A percentile compares a stretch with the other conserved stretches of the same genome.
Evolutionary conservation across 2,797 vertebrate genomes (phyloP).

Genomic region (Anabacerthia variegaticeps): DNA sequence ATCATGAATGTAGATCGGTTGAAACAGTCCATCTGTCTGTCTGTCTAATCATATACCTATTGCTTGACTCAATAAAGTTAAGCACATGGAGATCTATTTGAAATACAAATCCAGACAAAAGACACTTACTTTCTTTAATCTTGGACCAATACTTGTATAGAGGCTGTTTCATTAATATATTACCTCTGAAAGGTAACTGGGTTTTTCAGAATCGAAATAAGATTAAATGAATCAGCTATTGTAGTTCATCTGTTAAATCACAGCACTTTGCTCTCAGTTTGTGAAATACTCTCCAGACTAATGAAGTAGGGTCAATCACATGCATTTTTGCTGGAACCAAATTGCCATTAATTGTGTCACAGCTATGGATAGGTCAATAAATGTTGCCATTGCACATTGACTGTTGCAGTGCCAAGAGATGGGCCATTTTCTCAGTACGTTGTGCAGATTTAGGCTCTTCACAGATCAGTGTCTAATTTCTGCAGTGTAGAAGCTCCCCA

Average conservation of each 20-base stretch:
- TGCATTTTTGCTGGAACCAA: constrained; percentile 49
- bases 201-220: constrained; percentile 61
- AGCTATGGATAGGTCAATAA: constrained; percentile 51
- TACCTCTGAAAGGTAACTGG: constrained; percentile 55
- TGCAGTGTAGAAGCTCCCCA: background rate
- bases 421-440: background rate
- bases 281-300: constrained; percentile 69
- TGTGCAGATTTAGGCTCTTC: background rate
- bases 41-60: background rate
- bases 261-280: constrained; percentile 68
- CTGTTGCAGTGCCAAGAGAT: constrained; percentile 34
- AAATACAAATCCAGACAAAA: constrained; percentile 43
- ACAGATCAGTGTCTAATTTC: background rate
- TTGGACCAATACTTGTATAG: constrained; percentile 11
- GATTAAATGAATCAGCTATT: constrained; percentile 66
- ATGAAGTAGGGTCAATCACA: constrained; percentile 69
- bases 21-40: background rate
- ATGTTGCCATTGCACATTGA: constrained; percentile 9
- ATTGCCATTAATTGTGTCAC: constrained; percentile 67
- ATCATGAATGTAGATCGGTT: background rate
- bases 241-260: constrained; percentile 70
- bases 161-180: constrained; percentile 32
- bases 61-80: constrained; percentile 40
- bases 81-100: constrained; percentile 12
- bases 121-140: constrained; percentile 28